These are phyloP conservation scores for Temnothorax curvispinosus DNA, from an alignment of 1,140 invertebrate genomes.

Conservation along the genomic window DNA sequence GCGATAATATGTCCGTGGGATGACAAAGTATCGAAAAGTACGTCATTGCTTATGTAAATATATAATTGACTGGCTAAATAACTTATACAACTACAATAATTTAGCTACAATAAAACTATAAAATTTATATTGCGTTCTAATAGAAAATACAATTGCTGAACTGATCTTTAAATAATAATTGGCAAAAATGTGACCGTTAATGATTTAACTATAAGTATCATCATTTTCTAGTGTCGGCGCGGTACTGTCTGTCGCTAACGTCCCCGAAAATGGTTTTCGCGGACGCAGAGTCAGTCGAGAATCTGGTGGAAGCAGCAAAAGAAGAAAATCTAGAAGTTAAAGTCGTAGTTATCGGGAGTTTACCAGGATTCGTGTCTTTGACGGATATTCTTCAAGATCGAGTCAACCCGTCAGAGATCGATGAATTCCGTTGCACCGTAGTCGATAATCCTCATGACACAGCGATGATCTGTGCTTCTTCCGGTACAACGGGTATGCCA, in stretches of 20 bases:
- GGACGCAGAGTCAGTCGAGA: conserved; percentile 61
- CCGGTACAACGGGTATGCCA: conserved; percentile 78
- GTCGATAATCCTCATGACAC: conserved; percentile 69
- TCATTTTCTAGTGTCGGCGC: conserved; percentile 13
- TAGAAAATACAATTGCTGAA: background rate
- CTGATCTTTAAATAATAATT: background rate
- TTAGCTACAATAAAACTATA: background rate
- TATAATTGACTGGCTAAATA: background rate
- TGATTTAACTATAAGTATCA: background rate
- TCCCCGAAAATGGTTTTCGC: conserved; percentile 82
- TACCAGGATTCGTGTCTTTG: conserved; percentile 64
- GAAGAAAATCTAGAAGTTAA: conserved; percentile 64
- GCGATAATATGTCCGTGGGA: conserved; percentile 69
- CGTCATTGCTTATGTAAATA: background rate
- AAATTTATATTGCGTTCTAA: background rate
- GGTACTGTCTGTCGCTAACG: conserved; percentile 57
- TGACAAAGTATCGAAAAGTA: conserved; percentile 52
- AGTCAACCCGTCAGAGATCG: background rate
- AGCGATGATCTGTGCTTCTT: conserved; percentile 77
- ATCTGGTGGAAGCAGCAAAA: conserved; percentile 68
- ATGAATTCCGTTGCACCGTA: conserved; percentile 23
- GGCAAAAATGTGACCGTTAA: background rate
- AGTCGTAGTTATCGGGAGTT: conserved; percentile 78
- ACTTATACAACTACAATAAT: background rate
- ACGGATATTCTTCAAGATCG: conserved; percentile 68